Evolutionary conservation across 2,113 vertebrate species (phyloP).

Genomic region (Sminthopsis crassicaudata): DNA sequence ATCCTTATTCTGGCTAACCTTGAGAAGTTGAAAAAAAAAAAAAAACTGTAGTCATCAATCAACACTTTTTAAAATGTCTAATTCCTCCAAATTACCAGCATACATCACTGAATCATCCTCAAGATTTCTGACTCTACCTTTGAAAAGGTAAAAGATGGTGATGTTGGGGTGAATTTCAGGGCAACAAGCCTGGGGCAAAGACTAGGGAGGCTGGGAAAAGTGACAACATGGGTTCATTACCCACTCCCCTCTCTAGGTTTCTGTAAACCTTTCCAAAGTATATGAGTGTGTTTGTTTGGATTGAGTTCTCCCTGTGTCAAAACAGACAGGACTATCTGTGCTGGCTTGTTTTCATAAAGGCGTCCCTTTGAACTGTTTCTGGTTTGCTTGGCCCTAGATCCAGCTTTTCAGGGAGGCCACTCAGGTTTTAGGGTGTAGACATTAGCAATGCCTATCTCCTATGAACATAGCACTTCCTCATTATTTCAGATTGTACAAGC

Average conservation of each 20-base stretch:
- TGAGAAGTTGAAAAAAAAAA: background rate
- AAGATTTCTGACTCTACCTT: background rate
- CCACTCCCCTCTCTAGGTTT: background rate
- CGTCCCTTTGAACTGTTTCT: background rate
- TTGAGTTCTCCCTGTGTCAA: constrained; percentile 6
- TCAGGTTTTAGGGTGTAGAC: background rate
- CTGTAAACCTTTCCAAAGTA: constrained; percentile 2
- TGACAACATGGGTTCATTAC: background rate
- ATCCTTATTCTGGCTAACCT: background rate
- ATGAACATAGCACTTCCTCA: background rate
- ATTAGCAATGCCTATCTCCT: background rate
- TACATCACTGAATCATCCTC: background rate
- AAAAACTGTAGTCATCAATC: background rate
- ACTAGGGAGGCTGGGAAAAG: background rate
- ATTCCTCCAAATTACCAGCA: fast-evolving
- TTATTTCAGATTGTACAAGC: fast-evolving
- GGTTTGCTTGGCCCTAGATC: background rate
- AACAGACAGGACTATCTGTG: background rate
- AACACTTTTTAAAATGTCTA: background rate
- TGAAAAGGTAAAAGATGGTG: background rate
- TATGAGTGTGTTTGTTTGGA: background rate
- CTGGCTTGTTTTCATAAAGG: background rate
- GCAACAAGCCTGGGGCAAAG: background rate
- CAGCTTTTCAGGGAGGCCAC: background rate
- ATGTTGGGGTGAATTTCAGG: background rate